phyloP scores from a whole-genome alignment of 2,797 vertebrate species.

The Pagetopsis macropterus region DNA sequence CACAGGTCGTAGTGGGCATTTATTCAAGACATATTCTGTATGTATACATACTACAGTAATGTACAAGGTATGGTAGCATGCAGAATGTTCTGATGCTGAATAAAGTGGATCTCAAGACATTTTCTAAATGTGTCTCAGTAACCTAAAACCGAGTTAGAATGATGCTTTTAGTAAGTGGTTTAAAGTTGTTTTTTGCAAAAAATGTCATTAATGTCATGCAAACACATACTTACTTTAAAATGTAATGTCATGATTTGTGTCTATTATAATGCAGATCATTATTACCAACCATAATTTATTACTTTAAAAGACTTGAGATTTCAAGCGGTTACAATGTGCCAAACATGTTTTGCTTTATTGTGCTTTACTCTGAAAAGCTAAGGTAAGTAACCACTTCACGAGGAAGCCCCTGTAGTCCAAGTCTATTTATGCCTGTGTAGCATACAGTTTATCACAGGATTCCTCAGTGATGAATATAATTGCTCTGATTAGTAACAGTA shows the following conservation, averaged over 20 bases:
- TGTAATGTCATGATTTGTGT: constrained; percentile 27
- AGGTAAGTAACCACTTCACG: not conserved
- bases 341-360: constrained; percentile 15
- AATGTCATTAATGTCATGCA: constrained; percentile 31
- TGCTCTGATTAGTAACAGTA: constrained; percentile 30
- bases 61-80: constrained; percentile 33
- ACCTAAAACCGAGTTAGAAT: not conserved
- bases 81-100: constrained; percentile 29
- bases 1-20: constrained; percentile 67
- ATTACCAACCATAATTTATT: constrained; percentile 6
- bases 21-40: constrained; percentile 33
- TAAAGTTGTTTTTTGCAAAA: constrained; percentile 13
- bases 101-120: constrained; percentile 16
- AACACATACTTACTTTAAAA: constrained; percentile 25
- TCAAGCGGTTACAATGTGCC: constrained; percentile 28
- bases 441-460: constrained; percentile 47
- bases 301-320: constrained; percentile 18
- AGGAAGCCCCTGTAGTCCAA: constrained; percentile 8
- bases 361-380: constrained; percentile 19
- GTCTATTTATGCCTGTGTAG: not conserved
- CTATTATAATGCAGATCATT: constrained; percentile 21
- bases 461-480: constrained; percentile 36
- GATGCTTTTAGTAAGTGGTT: constrained; percentile 60
- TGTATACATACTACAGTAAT: constrained; percentile 34
- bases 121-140: constrained; percentile 21